A percentile compares a stretch with the other conserved stretches of the same genome.
Conservation (phyloP, 2,797 vertebrate species). For the Cyprinodon diabolis region DNA sequence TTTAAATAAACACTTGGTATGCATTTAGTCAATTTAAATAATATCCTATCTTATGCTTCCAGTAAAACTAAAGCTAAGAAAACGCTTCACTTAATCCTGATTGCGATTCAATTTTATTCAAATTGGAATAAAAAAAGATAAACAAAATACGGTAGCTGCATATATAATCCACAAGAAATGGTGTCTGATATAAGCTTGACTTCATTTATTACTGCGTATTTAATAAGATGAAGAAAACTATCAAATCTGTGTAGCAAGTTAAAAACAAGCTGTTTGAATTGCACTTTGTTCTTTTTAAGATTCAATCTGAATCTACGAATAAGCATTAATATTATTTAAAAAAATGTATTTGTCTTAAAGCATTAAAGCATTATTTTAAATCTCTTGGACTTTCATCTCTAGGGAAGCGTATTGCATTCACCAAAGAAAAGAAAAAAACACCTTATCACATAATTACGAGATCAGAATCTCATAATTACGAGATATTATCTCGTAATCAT, state of each 20-base stretch:
- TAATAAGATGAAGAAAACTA: background rate
- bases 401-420: too few relatives aligned
- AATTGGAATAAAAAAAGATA: too few relatives aligned
- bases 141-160: background rate
- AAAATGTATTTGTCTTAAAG: too few relatives aligned
- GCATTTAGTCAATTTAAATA: too few relatives aligned
- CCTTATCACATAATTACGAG: too few relatives aligned
- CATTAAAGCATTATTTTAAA: background rate
- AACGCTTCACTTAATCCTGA: background rate
- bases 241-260: background rate
- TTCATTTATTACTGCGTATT: background rate
- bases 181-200: background rate
- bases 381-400: slow-evolving; percentile 14
- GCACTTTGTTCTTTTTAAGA: background rate
- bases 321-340: too few relatives aligned
- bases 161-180: background rate
- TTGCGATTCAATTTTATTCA: background rate
- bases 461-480: too few relatives aligned
- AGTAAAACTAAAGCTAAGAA: background rate
- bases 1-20: too few relatives aligned
- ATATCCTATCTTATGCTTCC: background rate
- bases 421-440: too few relatives aligned
- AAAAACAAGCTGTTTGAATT: background rate
- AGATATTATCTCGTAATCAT: too few relatives aligned
- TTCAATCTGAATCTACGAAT: background rate